Evolutionary conservation across 2,888 invertebrate species (phyloP).

Genomic region (Xylota segnis): DNA sequence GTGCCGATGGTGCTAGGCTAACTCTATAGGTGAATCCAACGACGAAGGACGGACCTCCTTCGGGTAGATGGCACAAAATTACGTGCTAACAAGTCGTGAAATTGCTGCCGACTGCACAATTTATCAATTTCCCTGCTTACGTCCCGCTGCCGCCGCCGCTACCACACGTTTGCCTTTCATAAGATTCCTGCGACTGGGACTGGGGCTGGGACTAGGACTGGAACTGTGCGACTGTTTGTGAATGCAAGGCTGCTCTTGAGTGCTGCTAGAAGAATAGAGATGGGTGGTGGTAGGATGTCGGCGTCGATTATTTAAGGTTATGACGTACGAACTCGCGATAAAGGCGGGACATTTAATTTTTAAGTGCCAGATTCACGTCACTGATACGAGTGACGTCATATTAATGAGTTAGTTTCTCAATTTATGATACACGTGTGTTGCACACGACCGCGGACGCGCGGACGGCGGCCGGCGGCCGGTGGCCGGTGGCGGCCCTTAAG

Average conservation of each 20-base stretch:
- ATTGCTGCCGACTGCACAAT: slow-evolving; percentile 72
- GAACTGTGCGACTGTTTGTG: slow-evolving; percentile 28
- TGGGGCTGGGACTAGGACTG: no score
- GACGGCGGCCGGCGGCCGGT: slow-evolving; percentile 3
- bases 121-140: slow-evolving; percentile 57
- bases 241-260: slow-evolving; percentile 20
- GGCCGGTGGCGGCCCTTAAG: background rate
- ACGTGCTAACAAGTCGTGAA: slow-evolving; percentile 77
- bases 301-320: slow-evolving; percentile 41
- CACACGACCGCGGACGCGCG: background rate
- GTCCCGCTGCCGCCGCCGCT: background rate
- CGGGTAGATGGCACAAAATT: slow-evolving; percentile 66
- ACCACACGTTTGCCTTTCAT: slow-evolving; percentile 14
- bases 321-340: slow-evolving; percentile 56
- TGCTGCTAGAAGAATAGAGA: background rate
- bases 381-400: slow-evolving; percentile 60
- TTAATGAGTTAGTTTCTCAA: slow-evolving; percentile 41
- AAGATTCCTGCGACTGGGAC: background rate
- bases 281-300: slow-evolving; percentile 14
- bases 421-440: slow-evolving; percentile 41
- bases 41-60: slow-evolving; percentile 46
- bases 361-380: slow-evolving; percentile 49
- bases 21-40: slow-evolving; percentile 33
- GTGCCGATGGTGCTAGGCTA: slow-evolving; percentile 41
- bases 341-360: slow-evolving; percentile 46